These are phyloP conservation scores for Cololabis saira DNA, from an alignment of 2,113 vertebrate genomes.

Conservation along the genomic window DNA sequence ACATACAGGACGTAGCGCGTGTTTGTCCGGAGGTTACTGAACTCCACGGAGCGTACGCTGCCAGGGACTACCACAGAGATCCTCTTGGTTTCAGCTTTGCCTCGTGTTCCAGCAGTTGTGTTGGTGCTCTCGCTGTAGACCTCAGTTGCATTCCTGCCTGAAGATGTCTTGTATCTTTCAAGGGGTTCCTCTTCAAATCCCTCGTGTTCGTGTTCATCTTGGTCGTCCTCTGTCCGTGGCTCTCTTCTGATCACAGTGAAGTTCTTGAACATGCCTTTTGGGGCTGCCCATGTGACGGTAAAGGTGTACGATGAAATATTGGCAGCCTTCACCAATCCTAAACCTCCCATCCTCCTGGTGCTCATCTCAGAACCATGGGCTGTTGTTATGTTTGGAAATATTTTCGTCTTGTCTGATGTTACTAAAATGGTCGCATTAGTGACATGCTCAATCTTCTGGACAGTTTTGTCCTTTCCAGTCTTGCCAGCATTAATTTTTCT, in stretches of 20 bases:
- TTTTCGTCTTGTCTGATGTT: constrained; percentile 26
- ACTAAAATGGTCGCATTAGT: constrained; percentile 50
- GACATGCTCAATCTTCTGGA: constrained; percentile 36
- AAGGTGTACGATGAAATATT: constrained; percentile 77
- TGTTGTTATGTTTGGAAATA: constrained; percentile 44
- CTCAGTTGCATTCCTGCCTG: constrained; percentile 50
- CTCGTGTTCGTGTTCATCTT: constrained; percentile 45
- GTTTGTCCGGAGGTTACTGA: constrained; percentile 66
- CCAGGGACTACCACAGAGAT: constrained; percentile 74
- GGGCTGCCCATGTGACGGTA: constrained; percentile 80
- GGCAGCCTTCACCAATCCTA: constrained; percentile 68
- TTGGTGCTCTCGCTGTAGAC: constrained; percentile 52
- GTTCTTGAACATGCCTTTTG: constrained; percentile 82
- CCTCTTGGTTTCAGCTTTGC: constrained; percentile 65
- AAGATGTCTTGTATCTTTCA: constrained; percentile 27
- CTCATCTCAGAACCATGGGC: constrained; percentile 14
- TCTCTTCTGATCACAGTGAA: constrained; percentile 80
- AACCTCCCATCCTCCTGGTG: constrained; percentile 46
- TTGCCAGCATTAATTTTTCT: constrained; percentile 27
- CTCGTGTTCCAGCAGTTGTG: constrained; percentile 41
- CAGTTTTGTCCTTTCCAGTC: constrained; percentile 35
- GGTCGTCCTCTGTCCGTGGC: constrained; percentile 46
- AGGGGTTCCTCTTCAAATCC: constrained; percentile 56
- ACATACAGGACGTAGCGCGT: constrained; percentile 65
- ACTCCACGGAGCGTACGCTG: constrained; percentile 63